Evolutionary conservation across 2,797 vertebrate species (phyloP).

Genomic region (Myotis findleyi): DNA sequence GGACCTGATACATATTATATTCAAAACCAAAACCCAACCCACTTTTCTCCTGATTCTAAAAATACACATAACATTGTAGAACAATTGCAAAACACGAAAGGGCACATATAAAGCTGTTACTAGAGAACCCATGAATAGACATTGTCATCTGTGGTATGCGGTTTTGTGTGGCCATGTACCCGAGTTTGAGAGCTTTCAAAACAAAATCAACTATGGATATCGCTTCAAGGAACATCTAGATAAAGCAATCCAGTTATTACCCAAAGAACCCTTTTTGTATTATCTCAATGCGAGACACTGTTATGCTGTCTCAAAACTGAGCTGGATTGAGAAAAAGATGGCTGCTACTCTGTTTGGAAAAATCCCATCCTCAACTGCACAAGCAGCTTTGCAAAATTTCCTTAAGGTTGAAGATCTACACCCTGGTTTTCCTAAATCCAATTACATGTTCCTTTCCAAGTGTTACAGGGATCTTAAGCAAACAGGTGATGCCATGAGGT

Average conservation of each 20-base stretch:
- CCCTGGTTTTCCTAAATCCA: no score
- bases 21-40: neutral
- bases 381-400: conserved; percentile 95
- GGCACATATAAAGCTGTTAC: neutral
- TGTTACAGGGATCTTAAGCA: no score
- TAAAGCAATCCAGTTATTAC: conserved; percentile 96
- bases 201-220: no score
- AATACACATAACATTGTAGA: neutral
- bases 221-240: conserved; percentile 95
- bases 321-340: conserved; percentile 98
- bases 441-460: no score
- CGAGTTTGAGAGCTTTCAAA: no score
- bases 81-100: neutral
- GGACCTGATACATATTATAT: neutral
- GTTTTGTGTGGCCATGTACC: no score
- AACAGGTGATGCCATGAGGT: no score
- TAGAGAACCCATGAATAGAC: no score
- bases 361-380: conserved; percentile 93
- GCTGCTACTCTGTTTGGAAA: conserved; percentile 95
- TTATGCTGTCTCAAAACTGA: conserved; percentile 95
- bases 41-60: conserved; percentile 11
- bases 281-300: conserved; percentile 98
- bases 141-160: no score
- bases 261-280: conserved; percentile 95
- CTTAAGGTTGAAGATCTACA: conserved; percentile 90